Evolutionary conservation across 2,797 vertebrate genomes (phyloP), one percentile per base, ranked within the genome.

Genomic region (Rousettus madagascariensis): DNA sequence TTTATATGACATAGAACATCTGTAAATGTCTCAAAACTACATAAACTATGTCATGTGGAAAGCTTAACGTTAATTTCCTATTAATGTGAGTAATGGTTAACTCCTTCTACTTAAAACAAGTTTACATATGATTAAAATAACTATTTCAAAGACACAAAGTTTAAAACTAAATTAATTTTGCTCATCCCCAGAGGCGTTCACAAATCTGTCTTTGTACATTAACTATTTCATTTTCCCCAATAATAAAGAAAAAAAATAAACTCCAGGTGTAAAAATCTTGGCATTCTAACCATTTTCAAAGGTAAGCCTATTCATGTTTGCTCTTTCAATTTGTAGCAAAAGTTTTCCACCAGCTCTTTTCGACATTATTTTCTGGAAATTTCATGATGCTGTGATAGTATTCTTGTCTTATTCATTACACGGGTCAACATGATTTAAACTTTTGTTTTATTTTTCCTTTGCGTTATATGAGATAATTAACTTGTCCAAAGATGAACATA

Each of bases 151-250:
- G 20, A 20, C 11, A 38, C 28, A 49, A 74, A 61, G 3, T 79
- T 59, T 79, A 36, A 88, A 59, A 59, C 41, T 38, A 72, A 85
- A 69, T 68, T 84, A 22, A 59, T 93, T 94, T 86, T 61, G 12
- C 24, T 68, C 26, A 79, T 43, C 7, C 16, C 30, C 13, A 61
- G 19, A 89, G 26, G 41, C 53, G 74, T 66, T 94, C 78, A 59
- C 41, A 72, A 79, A 92, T 43, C 33, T 75, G 46, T 59, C 30
- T 61, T 74, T 89, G 57, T 13, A 65, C 51, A 74, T 85, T 85
- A 87, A 86, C n/a, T 41, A 43, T 53, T 72, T 96, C 33, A 89
- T 92, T 92, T 94, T 66, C 74, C 49, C 28, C 36, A 75, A 49
- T 51, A 83, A 86, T 43, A 87, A 83, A 78, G n/a, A n/a, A 43